Evolutionary conservation across 2,797 vertebrate species (phyloP).

Genomic region (Poliocrania exsul): DNA sequence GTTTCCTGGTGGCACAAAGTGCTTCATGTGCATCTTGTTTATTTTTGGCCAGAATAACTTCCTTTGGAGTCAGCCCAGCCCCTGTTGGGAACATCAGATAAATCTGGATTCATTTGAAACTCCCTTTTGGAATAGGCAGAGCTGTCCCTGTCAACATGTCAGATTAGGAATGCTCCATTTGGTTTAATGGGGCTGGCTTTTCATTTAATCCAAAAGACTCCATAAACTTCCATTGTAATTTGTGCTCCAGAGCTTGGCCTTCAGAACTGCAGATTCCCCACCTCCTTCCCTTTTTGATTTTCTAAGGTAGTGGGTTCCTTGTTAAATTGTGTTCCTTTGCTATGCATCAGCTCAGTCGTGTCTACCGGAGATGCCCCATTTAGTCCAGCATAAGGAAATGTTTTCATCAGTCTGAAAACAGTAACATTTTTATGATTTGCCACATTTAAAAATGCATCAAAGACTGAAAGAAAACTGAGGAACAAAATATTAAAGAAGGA

Average conservation of each 20-base stretch:
- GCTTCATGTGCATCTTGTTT: constrained; percentile 66
- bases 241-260: background rate
- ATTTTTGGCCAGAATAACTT: constrained; percentile 55
- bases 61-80: constrained; percentile 53
- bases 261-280: background rate
- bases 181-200: constrained; percentile 39
- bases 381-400: background rate
- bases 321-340: background rate
- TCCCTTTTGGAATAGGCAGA: constrained; percentile 47
- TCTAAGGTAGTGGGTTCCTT: background rate
- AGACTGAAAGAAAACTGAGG: background rate
- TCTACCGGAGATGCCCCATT: background rate
- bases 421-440: background rate
- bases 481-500: background rate
- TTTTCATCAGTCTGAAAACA: background rate
- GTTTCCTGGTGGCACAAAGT: constrained; percentile 50
- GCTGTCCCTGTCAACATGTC: constrained; percentile 61
- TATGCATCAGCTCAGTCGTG: background rate
- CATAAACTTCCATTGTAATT: constrained; percentile 20
- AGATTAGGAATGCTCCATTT: constrained; percentile 65
- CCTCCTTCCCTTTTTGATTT: background rate
- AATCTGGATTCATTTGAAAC: constrained; percentile 59
- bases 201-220: constrained; percentile 17
- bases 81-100: constrained; percentile 48
- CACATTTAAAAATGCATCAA: background rate